Evolutionary conservation across 2,113 vertebrate genomes (phyloP).

Genomic region (Clarias macrocephalus): DNA sequence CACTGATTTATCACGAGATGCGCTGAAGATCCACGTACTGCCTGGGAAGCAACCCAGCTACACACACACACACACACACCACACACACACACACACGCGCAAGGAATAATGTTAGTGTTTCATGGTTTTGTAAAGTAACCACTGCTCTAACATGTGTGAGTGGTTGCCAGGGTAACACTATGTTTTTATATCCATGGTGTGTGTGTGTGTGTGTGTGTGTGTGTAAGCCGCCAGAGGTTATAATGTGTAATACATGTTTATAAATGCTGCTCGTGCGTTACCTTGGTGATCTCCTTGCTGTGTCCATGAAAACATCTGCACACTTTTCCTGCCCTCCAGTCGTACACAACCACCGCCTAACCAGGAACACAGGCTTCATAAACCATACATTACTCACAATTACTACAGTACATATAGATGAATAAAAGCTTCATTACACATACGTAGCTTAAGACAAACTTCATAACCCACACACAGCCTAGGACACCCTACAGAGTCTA

Average conservation of each 20-base stretch:
- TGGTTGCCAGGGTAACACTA: neutral
- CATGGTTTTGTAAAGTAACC: neutral
- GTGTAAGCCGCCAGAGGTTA: neutral
- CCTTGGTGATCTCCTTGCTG: constrained; percentile 91
- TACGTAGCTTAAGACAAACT: neutral
- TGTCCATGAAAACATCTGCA: constrained; percentile 84
- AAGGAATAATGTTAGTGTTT: neutral
- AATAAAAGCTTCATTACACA: neutral
- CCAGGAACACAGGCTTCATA: neutral
- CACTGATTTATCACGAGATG: constrained; percentile 86
- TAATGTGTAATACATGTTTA: neutral
- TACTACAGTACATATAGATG: too few species aligned
- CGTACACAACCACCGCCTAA: constrained; percentile 85
- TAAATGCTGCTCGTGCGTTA: constrained; percentile 57
- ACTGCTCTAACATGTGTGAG: neutral
- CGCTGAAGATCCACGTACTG: constrained; percentile 87
- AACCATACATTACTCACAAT: neutral
- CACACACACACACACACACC: constrained; percentile 43
- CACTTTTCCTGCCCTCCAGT: constrained; percentile 83
- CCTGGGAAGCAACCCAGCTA: constrained; percentile 79
- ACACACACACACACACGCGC: neutral
- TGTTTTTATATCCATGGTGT: neutral
- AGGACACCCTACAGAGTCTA: too few species aligned
- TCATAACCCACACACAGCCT: too few species aligned
- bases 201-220: too few species aligned